Evolutionary conservation across 2,113 vertebrate genomes (phyloP).

Genomic region (Nesospiza acunhae): DNA sequence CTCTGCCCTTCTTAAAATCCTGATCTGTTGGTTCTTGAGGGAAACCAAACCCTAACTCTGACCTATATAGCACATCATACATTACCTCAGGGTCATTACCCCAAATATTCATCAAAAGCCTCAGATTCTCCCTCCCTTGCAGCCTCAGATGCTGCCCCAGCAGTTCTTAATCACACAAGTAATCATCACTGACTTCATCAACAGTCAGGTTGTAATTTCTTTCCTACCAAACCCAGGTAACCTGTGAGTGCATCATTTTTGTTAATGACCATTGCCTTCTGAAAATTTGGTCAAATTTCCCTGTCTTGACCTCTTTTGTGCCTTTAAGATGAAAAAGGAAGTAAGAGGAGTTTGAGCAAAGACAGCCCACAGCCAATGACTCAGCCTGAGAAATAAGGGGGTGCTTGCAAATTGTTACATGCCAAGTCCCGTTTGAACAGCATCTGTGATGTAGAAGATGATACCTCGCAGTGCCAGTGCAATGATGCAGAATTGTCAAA

Average conservation of each 20-base stretch:
- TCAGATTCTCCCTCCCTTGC: background rate
- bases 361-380: background rate
- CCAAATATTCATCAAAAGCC: background rate
- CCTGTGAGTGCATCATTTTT: background rate
- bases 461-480: background rate
- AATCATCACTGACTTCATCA: background rate
- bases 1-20: conserved; percentile 47
- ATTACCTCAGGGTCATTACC: background rate
- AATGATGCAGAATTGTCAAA: background rate
- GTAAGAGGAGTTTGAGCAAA: background rate
- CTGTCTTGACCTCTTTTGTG: background rate
- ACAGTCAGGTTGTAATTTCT: background rate
- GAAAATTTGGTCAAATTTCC: background rate
- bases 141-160: background rate
- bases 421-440: background rate
- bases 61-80: conserved; percentile 18
- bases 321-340: background rate
- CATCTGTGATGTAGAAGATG: background rate
- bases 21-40: conserved; percentile 40
- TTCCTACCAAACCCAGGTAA: background rate
- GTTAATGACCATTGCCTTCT: background rate
- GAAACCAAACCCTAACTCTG: conserved; percentile 34
- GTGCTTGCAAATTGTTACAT: background rate
- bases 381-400: background rate
- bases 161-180: background rate